Conservation (phyloP, 2,888 invertebrate species). For the Clistopyga incitator region DNA sequence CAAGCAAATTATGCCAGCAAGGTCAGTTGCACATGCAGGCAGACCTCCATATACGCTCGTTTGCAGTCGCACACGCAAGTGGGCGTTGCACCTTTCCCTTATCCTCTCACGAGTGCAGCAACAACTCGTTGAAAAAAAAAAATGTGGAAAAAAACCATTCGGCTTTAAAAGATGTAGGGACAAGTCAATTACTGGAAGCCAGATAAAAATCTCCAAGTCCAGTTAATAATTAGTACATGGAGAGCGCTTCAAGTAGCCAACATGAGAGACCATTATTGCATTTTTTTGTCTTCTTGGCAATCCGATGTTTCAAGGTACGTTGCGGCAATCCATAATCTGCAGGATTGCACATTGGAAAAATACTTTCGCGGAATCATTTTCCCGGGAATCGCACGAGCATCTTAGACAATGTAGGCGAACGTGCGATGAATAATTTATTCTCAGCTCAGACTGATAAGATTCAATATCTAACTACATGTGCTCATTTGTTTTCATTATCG, state of each 20-base stretch:
- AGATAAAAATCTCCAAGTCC: too few relatives aligned
- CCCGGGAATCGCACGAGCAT: constrained; percentile 14
- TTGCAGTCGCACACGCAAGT: background rate
- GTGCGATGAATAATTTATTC: constrained; percentile 24
- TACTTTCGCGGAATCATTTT: constrained; percentile 43
- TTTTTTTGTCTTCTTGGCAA: background rate
- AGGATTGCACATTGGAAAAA: background rate
- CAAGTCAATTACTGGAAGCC: background rate
- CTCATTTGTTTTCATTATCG: background rate
- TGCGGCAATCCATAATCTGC: background rate
- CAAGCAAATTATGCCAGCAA: constrained; percentile 33
- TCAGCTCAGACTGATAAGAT: constrained; percentile 7
- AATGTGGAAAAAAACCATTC: background rate
- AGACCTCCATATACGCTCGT: background rate
- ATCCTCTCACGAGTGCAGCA: background rate
- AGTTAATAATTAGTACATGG: background rate
- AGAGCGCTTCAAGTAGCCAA: background rate
- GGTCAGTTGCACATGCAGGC: constrained; percentile 5
- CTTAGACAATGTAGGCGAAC: constrained; percentile 14
- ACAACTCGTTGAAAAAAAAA: background rate
- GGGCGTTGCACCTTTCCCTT: background rate
- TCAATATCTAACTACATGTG: background rate
- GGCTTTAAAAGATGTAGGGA: background rate
- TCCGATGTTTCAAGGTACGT: background rate
- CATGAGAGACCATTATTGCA: background rate